Conservation (phyloP, 2,797 vertebrate genomes). For the Rhynchotus rufescens region DNA sequence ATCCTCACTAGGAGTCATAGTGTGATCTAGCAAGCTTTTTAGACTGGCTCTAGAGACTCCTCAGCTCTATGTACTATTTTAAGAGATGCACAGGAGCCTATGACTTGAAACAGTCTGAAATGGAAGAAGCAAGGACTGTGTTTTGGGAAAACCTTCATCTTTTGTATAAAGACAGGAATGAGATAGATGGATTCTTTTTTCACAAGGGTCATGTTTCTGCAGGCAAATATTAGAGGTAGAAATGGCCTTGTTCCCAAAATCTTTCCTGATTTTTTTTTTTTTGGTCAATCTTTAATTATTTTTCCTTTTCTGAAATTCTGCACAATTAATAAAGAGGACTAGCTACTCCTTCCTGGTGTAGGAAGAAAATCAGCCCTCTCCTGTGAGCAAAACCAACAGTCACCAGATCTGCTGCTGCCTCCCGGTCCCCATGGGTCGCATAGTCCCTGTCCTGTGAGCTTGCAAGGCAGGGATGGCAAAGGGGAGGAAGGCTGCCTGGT, state of each 20-base stretch:
- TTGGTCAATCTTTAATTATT: neutral
- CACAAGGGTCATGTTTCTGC: neutral
- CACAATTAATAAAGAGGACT: neutral
- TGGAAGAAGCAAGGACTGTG: neutral
- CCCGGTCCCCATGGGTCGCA: no score
- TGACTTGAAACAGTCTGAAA: neutral
- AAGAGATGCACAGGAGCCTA: neutral
- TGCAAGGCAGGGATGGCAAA: neutral
- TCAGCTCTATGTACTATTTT: neutral
- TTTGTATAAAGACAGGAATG: neutral
- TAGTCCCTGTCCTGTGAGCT: neutral
- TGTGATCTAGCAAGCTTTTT: neutral
- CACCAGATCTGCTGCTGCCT: neutral
- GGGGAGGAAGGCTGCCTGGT: neutral
- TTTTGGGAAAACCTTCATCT: neutral
- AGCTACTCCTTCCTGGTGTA: neutral
- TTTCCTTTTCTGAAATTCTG: neutral
- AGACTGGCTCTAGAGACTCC: neutral
- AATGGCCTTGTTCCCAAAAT: neutral
- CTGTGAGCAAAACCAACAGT: neutral
- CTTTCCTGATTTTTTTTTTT: neutral
- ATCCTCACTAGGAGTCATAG: neutral
- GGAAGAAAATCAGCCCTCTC: neutral
- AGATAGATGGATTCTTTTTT: neutral
- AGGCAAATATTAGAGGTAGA: neutral